Evolutionary conservation across 2,888 invertebrate genomes (phyloP).

Genomic region (Acleris sparsana): DNA sequence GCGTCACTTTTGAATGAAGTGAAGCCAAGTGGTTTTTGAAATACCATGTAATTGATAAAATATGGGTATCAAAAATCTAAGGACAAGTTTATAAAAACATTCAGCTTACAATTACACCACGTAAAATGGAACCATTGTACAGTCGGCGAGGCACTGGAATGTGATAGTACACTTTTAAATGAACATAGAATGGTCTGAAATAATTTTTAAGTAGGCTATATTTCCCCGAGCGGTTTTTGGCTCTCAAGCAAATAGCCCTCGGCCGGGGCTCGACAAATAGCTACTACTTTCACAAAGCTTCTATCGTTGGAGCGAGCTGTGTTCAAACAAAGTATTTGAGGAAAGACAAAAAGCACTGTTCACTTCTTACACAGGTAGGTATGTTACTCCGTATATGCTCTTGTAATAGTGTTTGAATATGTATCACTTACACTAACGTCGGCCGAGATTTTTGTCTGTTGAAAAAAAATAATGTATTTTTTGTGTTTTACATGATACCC

Average conservation of each 20-base stretch:
- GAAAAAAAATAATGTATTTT: too few relatives aligned
- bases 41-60: too few relatives aligned
- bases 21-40: too few relatives aligned
- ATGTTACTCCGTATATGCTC: neutral
- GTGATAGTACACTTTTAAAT: neutral
- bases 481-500: too few relatives aligned
- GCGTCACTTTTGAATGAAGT: too few relatives aligned
- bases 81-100: too few relatives aligned
- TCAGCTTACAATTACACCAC: too few relatives aligned
- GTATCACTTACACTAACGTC: too few relatives aligned
- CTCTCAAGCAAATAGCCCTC: constrained; percentile 25
- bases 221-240: constrained; percentile 15
- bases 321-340: constrained; percentile 37
- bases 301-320: constrained; percentile 38
- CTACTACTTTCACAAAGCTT: constrained; percentile 36
- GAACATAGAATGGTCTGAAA: neutral
- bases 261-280: constrained; percentile 38
- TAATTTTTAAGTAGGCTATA: constrained; percentile 21
- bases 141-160: neutral
- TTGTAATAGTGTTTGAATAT: too few relatives aligned
- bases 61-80: too few relatives aligned
- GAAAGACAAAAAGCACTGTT: constrained; percentile 6
- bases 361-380: neutral
- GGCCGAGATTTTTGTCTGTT: too few relatives aligned
- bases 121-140: too few relatives aligned